A percentile compares a stretch with the other conserved stretches of the same genome.
Conservation (phyloP, 92 coral and sea anemone species). For the Bergia sp. region DNA sequence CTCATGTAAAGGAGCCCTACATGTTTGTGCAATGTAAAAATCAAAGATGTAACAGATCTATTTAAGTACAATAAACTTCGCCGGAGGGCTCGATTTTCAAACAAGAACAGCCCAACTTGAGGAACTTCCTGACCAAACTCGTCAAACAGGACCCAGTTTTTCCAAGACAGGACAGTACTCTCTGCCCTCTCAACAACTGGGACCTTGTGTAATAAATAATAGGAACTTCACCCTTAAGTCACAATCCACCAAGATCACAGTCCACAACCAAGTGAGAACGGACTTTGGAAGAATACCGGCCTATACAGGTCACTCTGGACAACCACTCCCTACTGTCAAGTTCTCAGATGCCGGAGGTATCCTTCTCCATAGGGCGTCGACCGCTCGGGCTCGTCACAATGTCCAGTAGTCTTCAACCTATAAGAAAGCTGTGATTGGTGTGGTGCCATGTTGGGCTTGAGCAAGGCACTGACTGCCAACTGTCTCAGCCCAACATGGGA, state of each 20-base stretch:
- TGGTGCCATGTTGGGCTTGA: slow-evolving; percentile 21
- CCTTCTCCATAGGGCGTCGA: neutral
- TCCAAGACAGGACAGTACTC: neutral
- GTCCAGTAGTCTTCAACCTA: slow-evolving; percentile 46
- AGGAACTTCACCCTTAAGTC: neutral
- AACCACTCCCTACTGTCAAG: neutral
- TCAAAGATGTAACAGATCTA: neutral
- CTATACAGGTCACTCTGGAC: neutral
- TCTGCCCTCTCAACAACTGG: neutral
- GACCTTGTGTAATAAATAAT: neutral
- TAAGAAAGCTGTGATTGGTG: slow-evolving; percentile 29
- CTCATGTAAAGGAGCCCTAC: neutral
- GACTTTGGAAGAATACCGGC: neutral
- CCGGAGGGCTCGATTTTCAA: neutral
- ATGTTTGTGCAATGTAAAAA: neutral
- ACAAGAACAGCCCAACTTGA: neutral
- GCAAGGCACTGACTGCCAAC: neutral
- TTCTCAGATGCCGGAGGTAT: neutral
- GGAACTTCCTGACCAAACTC: neutral
- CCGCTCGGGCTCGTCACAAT: neutral
- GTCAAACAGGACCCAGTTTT: neutral
- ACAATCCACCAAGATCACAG: neutral
- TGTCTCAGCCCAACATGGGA: slow-evolving; percentile 42
- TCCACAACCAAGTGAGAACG: neutral
- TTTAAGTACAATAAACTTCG: too few relatives aligned